Evolutionary conservation across 2,888 invertebrate species (phyloP), one percentile per base, ranked within the genome.

Genomic region (Theretra japonica): DNA sequence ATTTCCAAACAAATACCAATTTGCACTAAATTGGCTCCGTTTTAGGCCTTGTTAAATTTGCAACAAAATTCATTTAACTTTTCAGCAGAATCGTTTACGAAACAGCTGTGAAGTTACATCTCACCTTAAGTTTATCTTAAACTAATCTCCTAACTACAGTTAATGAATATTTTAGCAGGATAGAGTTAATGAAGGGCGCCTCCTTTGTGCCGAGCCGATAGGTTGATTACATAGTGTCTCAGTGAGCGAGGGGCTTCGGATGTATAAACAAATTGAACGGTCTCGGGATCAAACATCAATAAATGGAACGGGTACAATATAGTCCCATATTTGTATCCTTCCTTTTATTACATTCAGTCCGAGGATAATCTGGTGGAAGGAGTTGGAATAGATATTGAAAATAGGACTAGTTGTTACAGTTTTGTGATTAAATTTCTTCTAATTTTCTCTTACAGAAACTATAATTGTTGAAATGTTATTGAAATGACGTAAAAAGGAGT

Each of bases 151-250:
- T 19, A 53, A 65, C 82, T 81, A 83, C 80, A 76, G 79, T 82
- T 88, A 90, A 90, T 93, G 91, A 92, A 93, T 93, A 92, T 92
- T 93, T 91, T 88, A 92, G 85, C 85, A 85, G 88, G 84, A 85
- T 85, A 74, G 85, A 88, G 88, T 88, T 92, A 91, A 93, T 93
- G 89, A 92, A 92, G 88, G 88, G 88, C 84, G 86, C 84, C 84
- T 88, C 90, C 91, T 92, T 92, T 93, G 92, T 92, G 81, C 86
- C 83, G 79, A 77, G 77, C 84, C 85, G 88, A 90, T 91, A 85
- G 88, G 86, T 91, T 91, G 88, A 91, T 91, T 91, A 90, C 87
- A 82, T 74, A 80, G 83, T 83, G 80, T 79, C 85, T 84, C 86
- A 84, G 81, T 57, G 48, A 58, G 82, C 79, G 75, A 79, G 74